Evolutionary conservation across 2,888 invertebrate genomes (phyloP).

Genomic region (Lingula anatina): DNA sequence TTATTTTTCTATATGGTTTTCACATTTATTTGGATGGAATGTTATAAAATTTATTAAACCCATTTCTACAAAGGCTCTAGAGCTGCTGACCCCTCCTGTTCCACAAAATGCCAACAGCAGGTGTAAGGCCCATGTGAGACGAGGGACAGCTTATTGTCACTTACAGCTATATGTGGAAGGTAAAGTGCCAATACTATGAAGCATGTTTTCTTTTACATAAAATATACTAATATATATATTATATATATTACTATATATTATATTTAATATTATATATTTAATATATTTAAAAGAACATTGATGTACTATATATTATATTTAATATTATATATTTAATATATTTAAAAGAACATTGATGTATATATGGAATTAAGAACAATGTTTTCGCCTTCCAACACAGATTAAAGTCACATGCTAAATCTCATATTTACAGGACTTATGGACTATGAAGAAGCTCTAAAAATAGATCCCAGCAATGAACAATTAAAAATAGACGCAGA

Average conservation of each 20-base stretch:
- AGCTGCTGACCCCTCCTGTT: constrained; percentile 69
- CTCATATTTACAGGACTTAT: constrained; percentile 58
- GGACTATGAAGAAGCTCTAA: constrained; percentile 71
- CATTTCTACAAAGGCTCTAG: constrained; percentile 71
- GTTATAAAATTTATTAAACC: no score
- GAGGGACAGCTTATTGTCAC: constrained; percentile 70
- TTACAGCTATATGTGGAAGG: constrained; percentile 65
- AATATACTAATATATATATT: background rate
- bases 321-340: no score
- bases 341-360: no score
- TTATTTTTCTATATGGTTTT: no score
- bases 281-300: background rate
- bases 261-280: background rate
- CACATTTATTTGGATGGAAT: no score
- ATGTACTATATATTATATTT: no score
- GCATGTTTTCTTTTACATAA: no score
- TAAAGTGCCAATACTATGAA: no score
- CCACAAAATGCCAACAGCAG: constrained; percentile 67
- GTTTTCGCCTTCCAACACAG: no score
- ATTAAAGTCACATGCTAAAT: no score
- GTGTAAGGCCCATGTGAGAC: constrained; percentile 67
- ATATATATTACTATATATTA: no score
- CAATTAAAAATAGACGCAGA: constrained; percentile 60
- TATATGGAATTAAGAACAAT: no score
- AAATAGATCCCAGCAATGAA: constrained; percentile 63